Evolutionary conservation across 2,888 invertebrate genomes (phyloP).

Genomic region (Nemapogon koenigi): DNA sequence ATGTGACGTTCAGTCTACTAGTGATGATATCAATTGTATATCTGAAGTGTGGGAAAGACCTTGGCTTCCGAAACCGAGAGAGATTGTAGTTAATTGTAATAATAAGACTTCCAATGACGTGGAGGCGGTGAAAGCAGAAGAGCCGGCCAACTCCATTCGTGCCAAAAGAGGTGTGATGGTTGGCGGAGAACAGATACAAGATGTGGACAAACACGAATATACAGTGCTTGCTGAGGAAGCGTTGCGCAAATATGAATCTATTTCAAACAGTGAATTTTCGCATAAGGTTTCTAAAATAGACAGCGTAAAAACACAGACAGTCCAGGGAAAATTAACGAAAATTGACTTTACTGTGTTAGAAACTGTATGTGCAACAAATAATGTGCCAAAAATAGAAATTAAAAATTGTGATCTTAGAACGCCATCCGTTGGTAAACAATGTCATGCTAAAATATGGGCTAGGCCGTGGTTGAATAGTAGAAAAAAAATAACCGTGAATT

Average conservation of each 20-base stretch:
- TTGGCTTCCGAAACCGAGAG: background rate
- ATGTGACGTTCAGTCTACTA: background rate
- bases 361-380: constrained; percentile 39
- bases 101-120: no score
- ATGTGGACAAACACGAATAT: constrained; percentile 4
- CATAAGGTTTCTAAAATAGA: constrained; percentile 23
- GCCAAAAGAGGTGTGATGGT: no score
- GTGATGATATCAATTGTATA: background rate
- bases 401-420: background rate
- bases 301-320: constrained; percentile 36
- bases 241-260: constrained; percentile 5
- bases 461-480: background rate
- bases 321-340: constrained; percentile 42
- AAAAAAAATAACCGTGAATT: background rate
- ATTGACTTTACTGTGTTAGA: constrained; percentile 39
- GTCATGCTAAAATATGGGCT: background rate
- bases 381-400: no score
- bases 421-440: background rate
- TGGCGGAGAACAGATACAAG: background rate
- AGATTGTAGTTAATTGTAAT: background rate
- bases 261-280: background rate
- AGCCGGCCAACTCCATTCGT: no score
- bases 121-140: no score
- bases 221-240: constrained; percentile 5
- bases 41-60: background rate